Conservation (phyloP, 2,888 invertebrate species). For the Apodemia duryi region DNA sequence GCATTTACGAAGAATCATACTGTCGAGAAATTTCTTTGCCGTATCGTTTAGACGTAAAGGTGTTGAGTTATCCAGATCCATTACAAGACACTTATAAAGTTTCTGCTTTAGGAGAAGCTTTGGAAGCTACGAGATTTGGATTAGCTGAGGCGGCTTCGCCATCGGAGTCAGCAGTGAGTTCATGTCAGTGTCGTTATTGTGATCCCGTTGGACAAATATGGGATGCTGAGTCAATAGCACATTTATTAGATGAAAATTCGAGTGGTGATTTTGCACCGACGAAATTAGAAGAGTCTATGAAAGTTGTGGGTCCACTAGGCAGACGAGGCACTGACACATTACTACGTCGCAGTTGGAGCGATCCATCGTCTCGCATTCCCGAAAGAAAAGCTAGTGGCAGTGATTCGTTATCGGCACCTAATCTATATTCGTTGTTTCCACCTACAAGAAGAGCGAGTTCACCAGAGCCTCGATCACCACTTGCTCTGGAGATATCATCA, state of each 20-base stretch:
- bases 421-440: slow-evolving; percentile 71
- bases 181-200: slow-evolving; percentile 87
- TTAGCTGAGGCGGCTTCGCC: slow-evolving; percentile 66
- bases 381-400: slow-evolving; percentile 55
- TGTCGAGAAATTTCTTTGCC: slow-evolving; percentile 72
- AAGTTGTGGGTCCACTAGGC: slow-evolving; percentile 66
- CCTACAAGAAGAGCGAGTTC: slow-evolving; percentile 61
- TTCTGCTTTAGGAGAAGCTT: slow-evolving; percentile 75
- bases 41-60: slow-evolving; percentile 68
- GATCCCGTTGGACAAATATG: slow-evolving; percentile 87
- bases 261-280: slow-evolving; percentile 71
- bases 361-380: slow-evolving; percentile 74
- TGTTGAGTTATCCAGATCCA: slow-evolving; percentile 62
- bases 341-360: slow-evolving; percentile 82
- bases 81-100: slow-evolving; percentile 65
- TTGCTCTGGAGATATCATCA: slow-evolving; percentile 84
- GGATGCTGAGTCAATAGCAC: slow-evolving; percentile 83
- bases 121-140: slow-evolving; percentile 70
- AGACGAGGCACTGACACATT: slow-evolving; percentile 63
- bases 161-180: slow-evolving; percentile 67
- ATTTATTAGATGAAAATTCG: slow-evolving; percentile 70
- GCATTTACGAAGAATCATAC: slow-evolving; percentile 71
- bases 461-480: slow-evolving; percentile 65
- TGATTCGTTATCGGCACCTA: slow-evolving; percentile 64
- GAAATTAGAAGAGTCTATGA: slow-evolving; percentile 73